A percentile compares a stretch with the other conserved stretches of the same genome.
phyloP scores from a whole-genome alignment of 37 sponge, comb jelly and placozoan species.

The Halichondria panicea region DNA sequence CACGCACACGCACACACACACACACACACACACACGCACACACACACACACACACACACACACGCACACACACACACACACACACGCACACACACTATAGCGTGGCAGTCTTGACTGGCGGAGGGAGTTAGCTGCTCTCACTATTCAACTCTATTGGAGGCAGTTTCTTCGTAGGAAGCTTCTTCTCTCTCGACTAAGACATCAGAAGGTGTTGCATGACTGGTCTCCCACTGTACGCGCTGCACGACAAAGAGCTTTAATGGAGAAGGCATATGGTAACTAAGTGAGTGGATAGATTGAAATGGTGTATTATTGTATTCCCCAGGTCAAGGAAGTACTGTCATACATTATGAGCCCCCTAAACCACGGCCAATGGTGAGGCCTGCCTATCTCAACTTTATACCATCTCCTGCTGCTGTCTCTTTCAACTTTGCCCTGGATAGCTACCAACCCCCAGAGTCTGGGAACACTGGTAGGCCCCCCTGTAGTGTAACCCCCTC shows the following conservation, averaged over 20 bases:
- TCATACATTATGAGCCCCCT: constrained; percentile 74
- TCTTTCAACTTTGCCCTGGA: constrained; percentile 93
- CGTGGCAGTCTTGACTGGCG: constrained; percentile 77
- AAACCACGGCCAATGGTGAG: constrained; percentile 81
- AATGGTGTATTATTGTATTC: background rate
- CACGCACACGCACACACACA: constrained; percentile 24
- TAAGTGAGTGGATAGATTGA: background rate
- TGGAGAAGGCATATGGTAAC: constrained; percentile 80
- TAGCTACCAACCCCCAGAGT: constrained; percentile 21
- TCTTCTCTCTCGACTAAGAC: constrained; percentile 15
- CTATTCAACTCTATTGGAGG: constrained; percentile 95
- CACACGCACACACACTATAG: constrained; percentile 31
- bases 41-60: constrained; percentile 21
- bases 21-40: constrained; percentile 22
- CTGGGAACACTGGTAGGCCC: too few species aligned
- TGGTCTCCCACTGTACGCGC: constrained; percentile 92
- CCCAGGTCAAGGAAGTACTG: constrained; percentile 69
- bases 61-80: constrained; percentile 19
- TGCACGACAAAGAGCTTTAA: constrained; percentile 76
- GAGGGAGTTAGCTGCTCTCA: constrained; percentile 89
- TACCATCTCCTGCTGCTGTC: constrained; percentile 77
- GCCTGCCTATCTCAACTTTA: constrained; percentile 78
- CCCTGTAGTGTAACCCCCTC: too few species aligned
- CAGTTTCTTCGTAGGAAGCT: constrained; percentile 73
- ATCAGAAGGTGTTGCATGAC: constrained; percentile 75